Evolutionary conservation across 2,797 vertebrate genomes (phyloP), one percentile per base, ranked within the genome.

Genomic region (Peromyscus nudipes): DNA sequence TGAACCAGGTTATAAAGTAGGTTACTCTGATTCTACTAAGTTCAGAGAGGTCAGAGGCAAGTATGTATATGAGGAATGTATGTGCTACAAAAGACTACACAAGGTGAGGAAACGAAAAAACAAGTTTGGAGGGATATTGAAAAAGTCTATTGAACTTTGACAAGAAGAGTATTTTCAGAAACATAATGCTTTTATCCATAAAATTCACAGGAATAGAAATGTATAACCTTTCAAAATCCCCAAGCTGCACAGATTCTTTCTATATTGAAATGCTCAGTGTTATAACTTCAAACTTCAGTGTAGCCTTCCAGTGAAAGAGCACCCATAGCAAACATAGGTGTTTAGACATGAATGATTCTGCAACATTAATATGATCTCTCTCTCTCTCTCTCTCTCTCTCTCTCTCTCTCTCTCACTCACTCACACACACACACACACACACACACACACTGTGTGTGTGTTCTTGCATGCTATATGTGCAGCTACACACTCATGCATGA

Each of bases 161-260:
- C 94, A 93, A n/a, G 1, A 90, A 95, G 91, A 73, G 89, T 65
- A 71, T 87, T 90, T 97, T 94, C 40, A 96, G 76, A 88, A 94
- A 40, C 27, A 4, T 0, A 12, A 40, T 60, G 7, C 1, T 95
- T 92, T 95, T 37, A 83, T 69, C 4, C 10, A 65, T 43, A 85
- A 57, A 85, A 60, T 60, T 69, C 21, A 77, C 10, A 97, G 73
- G 49, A 94, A n/a, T 14, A 94, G 67, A 94, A 60, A 96, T 82
- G 81, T 34, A 82, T 0, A 60, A 95, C 34, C 23, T 75, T 14
- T 88, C 92, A 80, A 73, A 16, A 79, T 71, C 12, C 64, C 21
- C 37, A 86, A 79, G 43, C 71, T 77, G 29, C 23, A 77, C 5
- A 87, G 76, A 87, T 43, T 91, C 11, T 88, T 94, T 79, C 46